Evolutionary conservation across 2,888 invertebrate species (phyloP), one percentile per base, ranked within the genome.

Genomic region (Cheilosia scutellata): DNA sequence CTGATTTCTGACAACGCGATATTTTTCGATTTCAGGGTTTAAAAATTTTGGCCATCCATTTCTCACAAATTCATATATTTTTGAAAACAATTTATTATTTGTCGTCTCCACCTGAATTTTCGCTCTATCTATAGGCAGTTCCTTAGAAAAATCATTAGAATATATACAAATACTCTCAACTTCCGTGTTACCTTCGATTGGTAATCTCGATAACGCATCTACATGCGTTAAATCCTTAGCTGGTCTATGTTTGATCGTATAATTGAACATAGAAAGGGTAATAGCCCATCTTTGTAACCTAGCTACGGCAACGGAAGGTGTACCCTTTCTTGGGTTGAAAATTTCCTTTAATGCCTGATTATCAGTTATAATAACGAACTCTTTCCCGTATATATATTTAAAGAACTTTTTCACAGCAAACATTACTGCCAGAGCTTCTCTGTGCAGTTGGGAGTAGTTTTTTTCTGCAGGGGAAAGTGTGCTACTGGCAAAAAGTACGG

Each of bases 381-480:
- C 27, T 16, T 84, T 40, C 1, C 92, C 93, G 82, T 89, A 91
- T 1, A 93, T 33, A 82, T 91, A 93, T 40, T 90, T 88, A 68
- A 87, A 92, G 87, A 92, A 93, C 78, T 90, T 90, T 27, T 90
- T 88, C 0, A 91, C 89, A 2, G 90, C 92, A 75, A 89, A 92
- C 29, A 92, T 84, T 4, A 92, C 83, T 20, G 89, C 89, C 13
- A 91, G 20, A 86, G 90, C 90, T 83, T 89, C 89, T 25, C 87
- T 80, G 49, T 89, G 89, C 13, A 89, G 53, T 40, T 89, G 88
- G 4, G 88, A 90, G 79, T 90, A 89, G 31, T 20, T 20, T 20
- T 20, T 20, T 20, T 20, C 20, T 20, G 20, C 20, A 20, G 20
- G 20, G 20, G 20, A 20, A 20, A 20, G 20, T 20, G 20, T 20